These are phyloP conservation scores for Ahaetulla prasina DNA, from an alignment of 2,113 vertebrate species.

Conservation along the genomic window DNA sequence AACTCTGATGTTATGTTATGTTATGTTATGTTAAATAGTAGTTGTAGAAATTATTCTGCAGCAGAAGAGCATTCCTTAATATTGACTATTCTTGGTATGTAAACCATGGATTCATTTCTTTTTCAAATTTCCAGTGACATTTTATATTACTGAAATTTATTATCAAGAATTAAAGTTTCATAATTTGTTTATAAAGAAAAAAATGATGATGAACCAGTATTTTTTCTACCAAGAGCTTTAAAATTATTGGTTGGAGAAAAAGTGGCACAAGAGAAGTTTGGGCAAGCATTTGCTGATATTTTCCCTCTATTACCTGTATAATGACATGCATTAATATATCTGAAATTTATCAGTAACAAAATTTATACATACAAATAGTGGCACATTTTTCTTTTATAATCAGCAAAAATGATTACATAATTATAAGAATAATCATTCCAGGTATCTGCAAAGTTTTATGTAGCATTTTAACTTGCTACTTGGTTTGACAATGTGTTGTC, in stretches of 20 bases:
- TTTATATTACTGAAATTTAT: neutral
- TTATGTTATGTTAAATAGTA: too few relatives aligned
- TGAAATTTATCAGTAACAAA: neutral
- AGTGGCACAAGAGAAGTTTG: neutral
- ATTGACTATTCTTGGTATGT: neutral
- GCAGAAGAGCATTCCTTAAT: neutral
- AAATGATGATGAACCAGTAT: neutral
- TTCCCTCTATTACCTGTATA: neutral
- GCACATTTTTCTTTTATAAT: neutral
- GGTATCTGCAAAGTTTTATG: neutral
- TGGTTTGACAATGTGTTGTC: neutral
- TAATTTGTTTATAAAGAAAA: neutral
- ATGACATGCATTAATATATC: neutral
- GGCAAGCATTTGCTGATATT: neutral
- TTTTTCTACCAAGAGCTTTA: neutral
- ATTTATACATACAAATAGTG: neutral
- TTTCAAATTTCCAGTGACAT: neutral
- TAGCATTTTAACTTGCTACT: slow-evolving; percentile 5
- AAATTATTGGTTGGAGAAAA: neutral
- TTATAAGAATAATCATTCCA: neutral
- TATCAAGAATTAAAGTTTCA: neutral
- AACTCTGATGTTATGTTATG: too few relatives aligned
- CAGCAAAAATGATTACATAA: neutral
- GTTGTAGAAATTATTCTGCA: neutral
- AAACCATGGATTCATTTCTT: too few relatives aligned